Percentiles rank a stretch among this genome's conserved stretches.
Evolutionary conservation across 1,140 invertebrate species (phyloP).

Genomic region (Cotesia vestalis): DNA sequence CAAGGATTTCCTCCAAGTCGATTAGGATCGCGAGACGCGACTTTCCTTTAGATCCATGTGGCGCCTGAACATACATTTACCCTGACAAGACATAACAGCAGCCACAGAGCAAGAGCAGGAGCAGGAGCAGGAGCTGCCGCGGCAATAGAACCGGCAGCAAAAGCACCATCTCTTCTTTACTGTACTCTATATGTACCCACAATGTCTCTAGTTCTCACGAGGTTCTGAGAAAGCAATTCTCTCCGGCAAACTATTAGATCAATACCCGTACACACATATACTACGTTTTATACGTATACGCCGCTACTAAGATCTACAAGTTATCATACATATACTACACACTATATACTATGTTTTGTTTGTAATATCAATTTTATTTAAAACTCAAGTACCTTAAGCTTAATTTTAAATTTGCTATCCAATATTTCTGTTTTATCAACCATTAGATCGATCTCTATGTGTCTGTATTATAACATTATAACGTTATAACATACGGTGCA

Average conservation of each 20-base stretch:
- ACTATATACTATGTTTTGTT: too few relatives aligned
- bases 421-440: too few relatives aligned
- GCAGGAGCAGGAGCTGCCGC: neutral
- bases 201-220: constrained; percentile 55
- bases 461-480: neutral
- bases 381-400: neutral
- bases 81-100: constrained; percentile 2
- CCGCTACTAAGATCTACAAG: neutral
- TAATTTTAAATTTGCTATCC: neutral
- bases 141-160: neutral
- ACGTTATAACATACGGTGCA: neutral
- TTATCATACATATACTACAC: neutral
- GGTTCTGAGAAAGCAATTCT: constrained; percentile 54
- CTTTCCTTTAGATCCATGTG: constrained; percentile 23
- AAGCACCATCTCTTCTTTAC: constrained; percentile 27
- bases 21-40: constrained; percentile 20
- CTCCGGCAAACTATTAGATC: constrained; percentile 22
- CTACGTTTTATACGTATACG: neutral
- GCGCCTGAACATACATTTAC: constrained; percentile 21
- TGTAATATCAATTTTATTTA: too few relatives aligned
- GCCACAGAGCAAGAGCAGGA: neutral
- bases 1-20: constrained; percentile 11
- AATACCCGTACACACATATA: constrained; percentile 3
- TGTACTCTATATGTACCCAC: constrained; percentile 20
- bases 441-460: too few relatives aligned